A percentile compares a stretch with the other conserved stretches of the same genome.
Conservation (phyloP, 2,797 vertebrate species). For the Cyclura pinguis region DNA sequence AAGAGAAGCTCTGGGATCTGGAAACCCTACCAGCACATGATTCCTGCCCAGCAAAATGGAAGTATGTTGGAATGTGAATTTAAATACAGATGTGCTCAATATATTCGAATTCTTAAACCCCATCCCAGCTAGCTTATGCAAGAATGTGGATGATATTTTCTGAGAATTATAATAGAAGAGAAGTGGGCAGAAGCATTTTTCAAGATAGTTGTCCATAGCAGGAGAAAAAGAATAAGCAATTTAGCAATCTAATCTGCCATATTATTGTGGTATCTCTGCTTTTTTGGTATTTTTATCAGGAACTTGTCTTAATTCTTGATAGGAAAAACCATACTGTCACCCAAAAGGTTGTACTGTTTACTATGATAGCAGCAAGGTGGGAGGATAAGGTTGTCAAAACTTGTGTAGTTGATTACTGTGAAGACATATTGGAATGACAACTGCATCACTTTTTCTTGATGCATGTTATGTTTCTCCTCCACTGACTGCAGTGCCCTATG, state of each 20-base stretch:
- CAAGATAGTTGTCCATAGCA: background rate
- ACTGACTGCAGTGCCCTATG: background rate
- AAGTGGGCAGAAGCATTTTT: background rate
- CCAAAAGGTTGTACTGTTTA: background rate
- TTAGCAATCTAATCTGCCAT: background rate
- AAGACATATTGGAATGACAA: background rate
- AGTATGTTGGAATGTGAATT: background rate
- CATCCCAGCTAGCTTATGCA: background rate
- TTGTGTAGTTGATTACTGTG: background rate
- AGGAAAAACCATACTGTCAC: background rate
- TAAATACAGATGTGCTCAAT: background rate
- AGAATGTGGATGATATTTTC: background rate
- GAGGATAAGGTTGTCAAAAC: background rate
- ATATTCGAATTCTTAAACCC: background rate
- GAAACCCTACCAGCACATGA: too few species aligned
- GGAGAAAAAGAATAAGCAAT: background rate
- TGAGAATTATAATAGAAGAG: background rate
- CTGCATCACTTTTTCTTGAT: conserved; percentile 9
- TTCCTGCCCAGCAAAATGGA: background rate
- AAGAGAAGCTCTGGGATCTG: too few species aligned
- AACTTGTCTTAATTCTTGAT: background rate
- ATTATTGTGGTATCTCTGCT: background rate
- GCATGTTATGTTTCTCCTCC: background rate
- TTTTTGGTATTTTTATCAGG: background rate
- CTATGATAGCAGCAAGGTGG: background rate